A percentile compares a stretch with the other conserved stretches of the same genome.
Conservation (phyloP, 2,113 vertebrate species). For the Patagioenas fasciata region DNA sequence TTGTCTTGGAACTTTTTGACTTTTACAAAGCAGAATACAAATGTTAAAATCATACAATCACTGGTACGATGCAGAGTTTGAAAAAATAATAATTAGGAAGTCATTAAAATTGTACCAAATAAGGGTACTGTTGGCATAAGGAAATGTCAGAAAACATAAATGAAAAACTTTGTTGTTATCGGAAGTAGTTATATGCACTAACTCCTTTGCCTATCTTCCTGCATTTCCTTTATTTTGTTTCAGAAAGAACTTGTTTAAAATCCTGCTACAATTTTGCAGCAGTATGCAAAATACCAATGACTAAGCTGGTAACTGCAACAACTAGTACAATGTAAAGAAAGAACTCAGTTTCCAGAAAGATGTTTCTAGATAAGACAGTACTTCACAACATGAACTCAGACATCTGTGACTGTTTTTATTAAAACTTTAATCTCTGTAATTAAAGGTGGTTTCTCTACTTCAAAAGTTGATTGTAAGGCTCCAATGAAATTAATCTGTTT, state of each 20-base stretch:
- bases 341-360: background rate
- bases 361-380: background rate
- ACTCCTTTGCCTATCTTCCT: background rate
- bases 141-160: background rate
- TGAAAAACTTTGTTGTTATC: background rate
- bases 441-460: background rate
- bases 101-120: background rate
- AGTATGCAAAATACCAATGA: background rate
- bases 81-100: background rate
- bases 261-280: background rate
- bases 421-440: background rate
- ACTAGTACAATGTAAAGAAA: background rate
- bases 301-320: background rate
- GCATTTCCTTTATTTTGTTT: background rate
- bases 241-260: background rate
- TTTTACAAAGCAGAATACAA: background rate
- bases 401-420: background rate
- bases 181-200: background rate
- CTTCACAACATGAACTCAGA: background rate
- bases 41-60: background rate
- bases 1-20: background rate
- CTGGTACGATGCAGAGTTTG: background rate
- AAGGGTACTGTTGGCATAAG: background rate
- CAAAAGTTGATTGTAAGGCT: background rate
- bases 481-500: background rate